Evolutionary conservation across 2,888 invertebrate genomes (phyloP), one percentile per base, ranked within the genome.

Genomic region (Xanthia icteritia): DNA sequence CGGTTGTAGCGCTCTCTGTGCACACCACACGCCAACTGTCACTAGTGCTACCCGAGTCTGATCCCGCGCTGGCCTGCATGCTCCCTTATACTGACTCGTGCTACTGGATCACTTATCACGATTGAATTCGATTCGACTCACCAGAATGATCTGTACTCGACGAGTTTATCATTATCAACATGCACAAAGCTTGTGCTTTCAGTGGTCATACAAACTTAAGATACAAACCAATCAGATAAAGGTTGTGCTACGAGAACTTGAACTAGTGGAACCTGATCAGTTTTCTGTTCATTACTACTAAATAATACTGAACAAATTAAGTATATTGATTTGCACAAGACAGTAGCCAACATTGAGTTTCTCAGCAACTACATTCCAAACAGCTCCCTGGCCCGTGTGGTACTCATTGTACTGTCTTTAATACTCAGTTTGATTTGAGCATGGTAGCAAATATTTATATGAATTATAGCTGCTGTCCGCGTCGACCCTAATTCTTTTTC

Each of bases 1-100:
- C 93, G 92, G 0, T 89, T 86, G 91, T 91, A 93, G 8, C 91
- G 91, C 87, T 93, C 91, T 77, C 96, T 96, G 72, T 23, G 15
- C 23, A 45, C 42, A 48, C 31, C 31, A n/a, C 31, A 17, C 56
- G 3, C 17, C 17, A 42, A 54, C 54, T 13, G 36, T 68, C 54
- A 68, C 68, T 51, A 51, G 17, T 17, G 51, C 23, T 36, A 51
- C 23, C 23, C 2, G 31, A 36, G 15, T 15, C 9, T 5, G 48
- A 31, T 15, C 13, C 48, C 23, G 23, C 6, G 23, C 68, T n/a
- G 11, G 23, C 23, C 5, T 39, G 15, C 45, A 13, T 13, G 48
- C 23, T 27, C 27, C 27, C n/a, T 56, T 17, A 42, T 8, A 31
- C 42, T 27, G 27, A n/a, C 13, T 60, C 45, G 61, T n/a, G 45